Base-by-base conservation (phyloP, 1,140 invertebrate species). In the Caenorhabditis tropicalis region DNA sequence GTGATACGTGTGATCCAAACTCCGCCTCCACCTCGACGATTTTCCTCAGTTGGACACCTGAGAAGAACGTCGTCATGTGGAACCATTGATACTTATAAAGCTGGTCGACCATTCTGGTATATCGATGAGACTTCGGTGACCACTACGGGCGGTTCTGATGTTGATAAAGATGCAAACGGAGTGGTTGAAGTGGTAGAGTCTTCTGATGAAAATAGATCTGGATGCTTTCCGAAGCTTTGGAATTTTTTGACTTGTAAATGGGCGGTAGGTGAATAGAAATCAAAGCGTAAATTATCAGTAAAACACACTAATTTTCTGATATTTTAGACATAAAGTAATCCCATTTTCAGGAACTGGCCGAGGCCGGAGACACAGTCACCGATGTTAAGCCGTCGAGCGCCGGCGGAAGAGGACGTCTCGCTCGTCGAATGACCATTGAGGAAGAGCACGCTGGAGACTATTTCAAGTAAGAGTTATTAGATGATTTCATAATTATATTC, bases 381-480 rank as follows among this genome's bases (percentile, higher is more conserved):
- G 74, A 58, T 5, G 43, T 80, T 7, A 85, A 74, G 36, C 19
- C 36, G 21, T 19, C 36, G 36, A 43, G 36, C n/a, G 65, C 65
- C 9, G 24, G 29, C 43, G 31, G 48, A 16, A 19, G 80, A 24
- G 84, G 46, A n/a, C 58, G 81, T 36, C 83, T 87, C 24, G 74
- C 79, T 19, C 49, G 87, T 21, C 82, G 80, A 58, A 87, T 87
- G 86, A 87, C 87, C 43, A 87, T 87, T 33, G 87, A 87, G 46
- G 86, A 87, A 49, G 87, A 87, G 51, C 87, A 87, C 43, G 53
- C 87, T 36, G 87, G 87, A 39, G 86, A 86, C 36, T 87, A 87
- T 56, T 87, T 87, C 79, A 80, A 60, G 86, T 87, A 27, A 82
- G 86, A 31, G 6, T 51, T 1, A 46, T 3, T 24, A 60, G 31